phyloP scores from a whole-genome alignment of 2,113 vertebrate species.

The Proteles cristata region DNA sequence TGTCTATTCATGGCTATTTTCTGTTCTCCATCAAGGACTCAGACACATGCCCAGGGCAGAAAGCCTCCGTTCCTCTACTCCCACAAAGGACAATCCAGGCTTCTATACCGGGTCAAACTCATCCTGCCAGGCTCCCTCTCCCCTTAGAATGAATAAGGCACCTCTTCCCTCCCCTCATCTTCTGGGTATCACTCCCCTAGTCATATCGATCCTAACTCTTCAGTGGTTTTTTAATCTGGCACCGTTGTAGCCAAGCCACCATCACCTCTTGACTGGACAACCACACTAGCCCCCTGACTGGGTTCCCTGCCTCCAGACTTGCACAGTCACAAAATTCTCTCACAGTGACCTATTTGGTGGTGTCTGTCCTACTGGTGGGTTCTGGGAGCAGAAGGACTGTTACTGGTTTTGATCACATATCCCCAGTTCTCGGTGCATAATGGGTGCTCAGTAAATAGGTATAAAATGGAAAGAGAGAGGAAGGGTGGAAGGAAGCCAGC shows the following conservation, averaged over 20 bases:
- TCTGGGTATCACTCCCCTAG: background rate
- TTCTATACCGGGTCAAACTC: background rate
- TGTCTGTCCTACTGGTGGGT: background rate
- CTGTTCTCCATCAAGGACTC: background rate
- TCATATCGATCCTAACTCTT: background rate
- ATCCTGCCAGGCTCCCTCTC: background rate
- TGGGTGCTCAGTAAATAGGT: background rate
- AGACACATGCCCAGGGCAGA: background rate
- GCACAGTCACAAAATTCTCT: background rate
- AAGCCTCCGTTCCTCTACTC: background rate
- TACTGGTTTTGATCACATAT: background rate
- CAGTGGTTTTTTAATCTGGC: background rate
- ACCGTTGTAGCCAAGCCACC: background rate
- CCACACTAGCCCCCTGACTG: background rate
- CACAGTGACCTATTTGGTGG: background rate
- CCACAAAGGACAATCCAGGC: background rate
- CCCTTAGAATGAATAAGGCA: background rate
- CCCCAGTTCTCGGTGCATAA: background rate
- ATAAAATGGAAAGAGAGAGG: background rate
- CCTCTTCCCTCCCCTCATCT: background rate
- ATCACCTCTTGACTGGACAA: background rate
- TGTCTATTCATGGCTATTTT: background rate
- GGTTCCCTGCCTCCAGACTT: background rate
- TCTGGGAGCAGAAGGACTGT: background rate
- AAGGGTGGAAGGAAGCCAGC: background rate